Evolutionary conservation across 1,140 invertebrate species (phyloP), one percentile per base, ranked within the genome.

Genomic region (Dendrolimus kikuchii): DNA sequence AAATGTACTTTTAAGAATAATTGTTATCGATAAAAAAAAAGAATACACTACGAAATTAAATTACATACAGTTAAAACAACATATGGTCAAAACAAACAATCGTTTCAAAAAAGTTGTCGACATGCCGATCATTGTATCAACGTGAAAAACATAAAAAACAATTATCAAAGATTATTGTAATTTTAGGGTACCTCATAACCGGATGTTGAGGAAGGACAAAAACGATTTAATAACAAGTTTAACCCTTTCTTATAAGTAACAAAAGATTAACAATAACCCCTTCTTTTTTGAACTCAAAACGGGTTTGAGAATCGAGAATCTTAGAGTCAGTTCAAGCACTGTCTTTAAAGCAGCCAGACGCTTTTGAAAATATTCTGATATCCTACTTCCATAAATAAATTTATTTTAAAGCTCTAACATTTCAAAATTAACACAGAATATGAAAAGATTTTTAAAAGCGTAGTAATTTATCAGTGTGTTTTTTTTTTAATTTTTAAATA

Each of bases 211-310:
- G 72, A 77, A 80, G 81, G 83, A 84, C 77, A 84, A 86, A 86
- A 86, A 86, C 81, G 82, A 81, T 84, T 86, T 84, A 84, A 84
- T 86, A 84, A 81, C 77, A 86, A 77, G 71, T 81, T 76, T 77
- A 82, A 86, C 82, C 82, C 81, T 84, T 84, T 73, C 76, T 75
- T 78, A 58, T 48, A 55, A 64, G 42, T 76, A 77, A 81, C 79
- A 83, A 83, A 80, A 81, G 80, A 68, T 78, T 77, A 66, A 82
- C 82, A 83, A 84, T 76, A 82, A 82, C 77, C 80, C 73, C 67
- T 77, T 82, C 73, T 80, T 85, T 79, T 82, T 67, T 71, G 71
- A 74, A 83, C 78, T 71, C 74, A 75, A 75, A 76, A 76, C 75
- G 73, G 75, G 74, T 77, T 71, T 23, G 23, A 2, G 23, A 2